Base-by-base conservation (phyloP, 92 coral and sea anemone species). In the Porites evermanni region DNA sequence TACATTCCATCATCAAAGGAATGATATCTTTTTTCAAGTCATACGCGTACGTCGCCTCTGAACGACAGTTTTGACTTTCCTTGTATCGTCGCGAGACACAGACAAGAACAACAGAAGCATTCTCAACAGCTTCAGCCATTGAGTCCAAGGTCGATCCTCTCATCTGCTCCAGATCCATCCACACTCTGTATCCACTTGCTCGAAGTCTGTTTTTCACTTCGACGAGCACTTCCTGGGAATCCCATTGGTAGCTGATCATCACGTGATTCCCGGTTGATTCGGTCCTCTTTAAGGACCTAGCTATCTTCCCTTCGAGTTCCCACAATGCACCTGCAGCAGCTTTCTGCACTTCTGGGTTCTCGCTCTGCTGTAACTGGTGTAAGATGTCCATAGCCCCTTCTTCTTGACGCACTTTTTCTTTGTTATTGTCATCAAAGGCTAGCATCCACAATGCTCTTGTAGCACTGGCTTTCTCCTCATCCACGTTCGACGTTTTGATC, bases 181-280 rank as follows among this genome's bases (percentile, higher is more conserved):
- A 38, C 0, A 38, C 47, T 38, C 47, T 38, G 6, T 38, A 38
- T 38, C 47, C 47, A 38, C 47, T 38, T 38, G 47, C 47, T 38
- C 3, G 47, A 38, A 38, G 47, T 6, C 47, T 38, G 47, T 38
- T 89, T 67, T 89, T 92, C 21, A 92, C 87, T 70, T 92, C 80
- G 16, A 89, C 70, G 64, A 92, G 60, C 44, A 77, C 65, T 4
- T 82, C 82, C 84, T 89, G 93, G 2, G 58, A 79, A 52, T 92
- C 93, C 95, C 93, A 86, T 82, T 92, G 95, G 82, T 92, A 92
- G 69, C 95, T 92, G 69, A 92, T 92, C 95, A 92, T 89, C 56
- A 92, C 89, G 84, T 92, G 93, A n/a, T 80, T 66, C 9, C 70
- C 71, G 8, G 79, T 47, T 20, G 13, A 54, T 68, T 29, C 85